Percentiles rank a stretch among this genome's conserved stretches.
These are phyloP conservation scores for Ceyx margarethae DNA, from an alignment of 2,113 vertebrate genomes.

Conservation along the genomic window DNA sequence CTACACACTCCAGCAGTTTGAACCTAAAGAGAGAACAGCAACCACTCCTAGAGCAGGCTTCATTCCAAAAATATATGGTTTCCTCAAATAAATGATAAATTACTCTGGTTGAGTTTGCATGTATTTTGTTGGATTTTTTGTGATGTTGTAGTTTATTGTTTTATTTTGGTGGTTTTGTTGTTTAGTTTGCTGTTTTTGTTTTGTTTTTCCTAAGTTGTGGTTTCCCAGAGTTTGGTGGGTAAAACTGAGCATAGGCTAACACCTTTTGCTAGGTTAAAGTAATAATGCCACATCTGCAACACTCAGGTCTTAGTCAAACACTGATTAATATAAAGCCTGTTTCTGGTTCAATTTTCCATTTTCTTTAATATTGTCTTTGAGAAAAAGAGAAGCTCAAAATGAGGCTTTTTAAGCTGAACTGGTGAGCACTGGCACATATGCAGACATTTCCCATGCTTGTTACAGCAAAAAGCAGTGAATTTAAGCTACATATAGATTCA, in stretches of 20 bases:
- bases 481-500: background rate
- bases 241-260: background rate
- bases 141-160: background rate
- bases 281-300: background rate
- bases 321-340: background rate
- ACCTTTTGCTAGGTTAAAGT: background rate
- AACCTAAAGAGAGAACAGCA: background rate
- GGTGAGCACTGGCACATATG: background rate
- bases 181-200: background rate
- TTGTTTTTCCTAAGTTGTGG: background rate
- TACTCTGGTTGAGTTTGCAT: background rate
- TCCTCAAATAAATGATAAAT: background rate
- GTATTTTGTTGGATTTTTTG: background rate
- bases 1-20: background rate
- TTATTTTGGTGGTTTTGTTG: background rate
- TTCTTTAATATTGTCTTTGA: background rate
- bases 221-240: background rate
- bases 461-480: background rate
- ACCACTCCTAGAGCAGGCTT: background rate
- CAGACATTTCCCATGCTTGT: background rate
- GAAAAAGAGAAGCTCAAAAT: background rate
- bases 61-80: background rate
- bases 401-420: background rate
- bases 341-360: background rate
- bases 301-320: background rate